Evolutionary conservation across 2,113 vertebrate genomes (phyloP), one percentile per base, ranked within the genome.

Genomic region (Strix uralensis): DNA sequence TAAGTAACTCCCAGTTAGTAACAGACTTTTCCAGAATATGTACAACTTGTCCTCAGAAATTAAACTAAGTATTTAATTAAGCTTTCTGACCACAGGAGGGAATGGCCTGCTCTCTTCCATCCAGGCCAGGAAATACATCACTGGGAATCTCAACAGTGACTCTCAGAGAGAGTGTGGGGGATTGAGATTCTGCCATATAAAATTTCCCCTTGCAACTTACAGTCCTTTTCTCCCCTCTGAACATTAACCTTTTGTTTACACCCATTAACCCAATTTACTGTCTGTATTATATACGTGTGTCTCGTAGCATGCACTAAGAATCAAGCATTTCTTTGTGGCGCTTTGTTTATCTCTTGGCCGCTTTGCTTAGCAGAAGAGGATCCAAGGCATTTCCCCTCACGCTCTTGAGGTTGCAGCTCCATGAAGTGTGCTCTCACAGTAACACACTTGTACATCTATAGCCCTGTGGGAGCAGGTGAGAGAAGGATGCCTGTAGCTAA

Each of bases 211-310:
- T 58, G 11, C 30, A 94, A 22, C 80, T 96, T 90, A 61, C 82
- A 92, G 46, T 36, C 49, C 20, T 61, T 69, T 85, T 7, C 78
- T 65, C 44, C 52, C 36, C 74, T 70, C 36, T 80, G 66, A 82
- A 36, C 34, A 15, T 52, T 62, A 77, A 90, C 62, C 71, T 92
- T 88, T 96, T 80, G 65, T 86, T 94, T 96, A 86, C 49, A 88
- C 19, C 21, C 54, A 61, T 91, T 80, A 85, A 59, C 70, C 70
- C 78, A 58, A 23, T 82, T 95, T 77, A n/a, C 66, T 70, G 70
- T n/a, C 85, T 30, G 29, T 18, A 46, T 77, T 58, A 66, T 16
- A 27, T 38, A 77, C 7, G 46, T 40, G 61, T 65, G 30, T 26
- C 34, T 49, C 78, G 36, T 2, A 13, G 73, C 90, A 71, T 1